Evolutionary conservation across 2,797 vertebrate genomes (phyloP), one percentile per base, ranked within the genome.

Genomic region (Lepus townsendii): DNA sequence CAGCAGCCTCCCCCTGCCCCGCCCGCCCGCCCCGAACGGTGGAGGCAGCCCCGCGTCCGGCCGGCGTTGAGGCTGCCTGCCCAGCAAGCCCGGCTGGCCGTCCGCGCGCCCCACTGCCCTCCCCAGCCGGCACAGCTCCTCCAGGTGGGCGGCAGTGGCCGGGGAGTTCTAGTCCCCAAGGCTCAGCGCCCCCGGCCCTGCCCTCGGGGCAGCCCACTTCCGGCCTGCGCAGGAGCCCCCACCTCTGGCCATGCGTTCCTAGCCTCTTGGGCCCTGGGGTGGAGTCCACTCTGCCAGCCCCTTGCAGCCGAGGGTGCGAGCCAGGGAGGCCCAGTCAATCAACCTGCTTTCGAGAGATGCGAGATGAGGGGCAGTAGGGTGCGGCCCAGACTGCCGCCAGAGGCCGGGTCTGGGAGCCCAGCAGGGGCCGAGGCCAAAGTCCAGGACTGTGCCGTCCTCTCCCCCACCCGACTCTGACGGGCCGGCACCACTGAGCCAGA

Each of bases 1-100:
- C 3, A 1, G 54, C 20, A 1, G 14, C n/a, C 6, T 0, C 42
- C 76, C 30, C 71, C 0, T 0, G 5, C 65, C 8, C 27, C 7
- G 24, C 57, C 66, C 57, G 16, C 42, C 42, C 1, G 42, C 42
- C 42, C 42, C 42, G 42, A 47, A 47, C 42, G 42, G 42, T 47
- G 42, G 42, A 8, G 5, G 38, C 38, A 42, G 4, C 38, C 38
- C 35, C 35, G 35, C 3, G 35, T 35, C 35, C 35, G 35, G 35
- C 35, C 35, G 38, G 38, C 42, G 42, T 27, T 32, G 3, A 38
- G 1, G n/a, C 66, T 22, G 16, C 57, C 32, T 50, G 65, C 86
- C 69, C 24, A 26, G 38, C 83, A 69, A 94, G n/a, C 47, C 66
- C 14, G 13, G 47, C 38, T 10, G 63, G 11, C 72, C 19, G 62